A percentile compares a stretch with the other conserved stretches of the same genome.
Conservation (phyloP, 2,113 vertebrate genomes). For the Pterophyllum scalare region DNA sequence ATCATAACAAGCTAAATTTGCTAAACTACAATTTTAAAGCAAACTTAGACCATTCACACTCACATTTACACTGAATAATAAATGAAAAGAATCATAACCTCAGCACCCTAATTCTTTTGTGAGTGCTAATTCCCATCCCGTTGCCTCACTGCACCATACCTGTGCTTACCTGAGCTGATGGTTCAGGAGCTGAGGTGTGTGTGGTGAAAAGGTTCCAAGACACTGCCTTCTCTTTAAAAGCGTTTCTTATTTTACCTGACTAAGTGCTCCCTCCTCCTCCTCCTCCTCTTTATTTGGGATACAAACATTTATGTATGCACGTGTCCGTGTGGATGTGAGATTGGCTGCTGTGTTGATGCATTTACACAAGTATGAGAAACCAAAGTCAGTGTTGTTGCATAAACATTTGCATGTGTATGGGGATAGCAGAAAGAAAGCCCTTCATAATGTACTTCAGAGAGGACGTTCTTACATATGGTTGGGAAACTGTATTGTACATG, state of each 20-base stretch:
- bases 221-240: conserved; percentile 37
- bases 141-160: neutral
- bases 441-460: neutral
- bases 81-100: neutral
- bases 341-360: neutral
- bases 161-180: conserved; percentile 62
- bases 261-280: conserved; percentile 40
- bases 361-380: neutral
- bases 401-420: conserved; percentile 48
- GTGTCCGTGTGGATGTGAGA: conserved; percentile 9
- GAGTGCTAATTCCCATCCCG: neutral
- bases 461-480: neutral
- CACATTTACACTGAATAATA: neutral
- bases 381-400: conserved; percentile 52
- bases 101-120: neutral
- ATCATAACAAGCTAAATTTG: neutral
- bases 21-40: neutral
- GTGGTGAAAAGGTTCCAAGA: conserved; percentile 15
- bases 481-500: neutral
- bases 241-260: conserved; percentile 56
- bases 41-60: neutral
- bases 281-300: conserved; percentile 76
- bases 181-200: conserved; percentile 22
- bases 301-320: conserved; percentile 43
- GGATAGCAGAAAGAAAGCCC: neutral